A percentile compares a stretch with the other conserved stretches of the same genome.
These are phyloP conservation scores for Leucosticte australis DNA, from an alignment of 2,113 vertebrate genomes.

Conservation along the genomic window DNA sequence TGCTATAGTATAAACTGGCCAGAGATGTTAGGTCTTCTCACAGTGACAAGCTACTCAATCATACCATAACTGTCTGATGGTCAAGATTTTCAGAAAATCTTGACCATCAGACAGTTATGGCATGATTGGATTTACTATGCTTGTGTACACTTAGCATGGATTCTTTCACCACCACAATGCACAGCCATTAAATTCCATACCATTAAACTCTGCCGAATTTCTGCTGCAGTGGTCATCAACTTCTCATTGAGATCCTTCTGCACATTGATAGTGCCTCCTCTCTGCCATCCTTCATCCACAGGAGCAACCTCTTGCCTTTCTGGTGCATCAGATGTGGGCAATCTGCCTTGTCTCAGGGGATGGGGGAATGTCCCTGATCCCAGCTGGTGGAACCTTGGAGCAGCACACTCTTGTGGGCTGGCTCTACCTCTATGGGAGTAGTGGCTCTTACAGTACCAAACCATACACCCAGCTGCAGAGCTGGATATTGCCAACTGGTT, in stretches of 20 bases:
- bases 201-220: neutral
- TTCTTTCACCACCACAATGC: neutral
- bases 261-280: neutral
- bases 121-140: neutral
- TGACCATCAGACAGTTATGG: too few species aligned
- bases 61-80: neutral
- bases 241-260: neutral
- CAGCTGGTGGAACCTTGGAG: neutral
- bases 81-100: neutral
- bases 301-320: neutral
- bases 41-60: neutral
- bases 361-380: neutral
- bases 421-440: neutral
- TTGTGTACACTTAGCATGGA: neutral
- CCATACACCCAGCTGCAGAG: neutral
- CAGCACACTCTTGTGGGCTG: neutral
- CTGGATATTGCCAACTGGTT: neutral
- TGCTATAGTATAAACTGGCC: neutral
- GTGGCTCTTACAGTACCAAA: neutral
- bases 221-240: neutral
- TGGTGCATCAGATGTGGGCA: neutral
- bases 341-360: neutral
- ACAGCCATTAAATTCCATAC: rapidly evolving
- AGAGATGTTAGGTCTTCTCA: neutral
- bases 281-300: neutral